Percentiles rank a stretch among this genome's conserved stretches.
Evolutionary conservation across 2,888 invertebrate genomes (phyloP).

Genomic region (Furcula furcula): DNA sequence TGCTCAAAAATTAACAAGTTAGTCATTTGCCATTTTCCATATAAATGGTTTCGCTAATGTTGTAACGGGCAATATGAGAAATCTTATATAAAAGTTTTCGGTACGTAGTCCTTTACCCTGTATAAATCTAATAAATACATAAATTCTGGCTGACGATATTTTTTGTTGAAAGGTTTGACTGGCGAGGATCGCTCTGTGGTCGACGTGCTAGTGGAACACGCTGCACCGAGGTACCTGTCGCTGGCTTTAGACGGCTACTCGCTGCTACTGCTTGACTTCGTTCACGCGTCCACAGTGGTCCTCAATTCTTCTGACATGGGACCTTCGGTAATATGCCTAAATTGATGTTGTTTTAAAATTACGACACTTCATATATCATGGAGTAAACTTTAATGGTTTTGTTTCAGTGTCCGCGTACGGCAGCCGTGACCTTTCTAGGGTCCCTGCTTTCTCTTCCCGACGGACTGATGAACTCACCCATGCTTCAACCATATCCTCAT

Average conservation of each 20-base stretch:
- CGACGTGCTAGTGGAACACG: conserved; percentile 90
- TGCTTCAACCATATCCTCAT: conserved; percentile 85
- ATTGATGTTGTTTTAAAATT: no score
- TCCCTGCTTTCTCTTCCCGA: conserved; percentile 92
- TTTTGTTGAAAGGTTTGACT: conserved; percentile 72
- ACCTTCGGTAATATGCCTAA: conserved; percentile 72
- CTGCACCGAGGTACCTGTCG: conserved; percentile 93
- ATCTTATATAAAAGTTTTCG: no score
- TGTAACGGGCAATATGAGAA: no score
- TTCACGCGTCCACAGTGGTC: conserved; percentile 94
- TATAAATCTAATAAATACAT: no score
- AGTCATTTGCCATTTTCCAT: no score
- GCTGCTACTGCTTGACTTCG: conserved; percentile 92
- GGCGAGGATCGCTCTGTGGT: conserved; percentile 88
- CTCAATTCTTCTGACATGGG: conserved; percentile 90
- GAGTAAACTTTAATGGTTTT: no score
- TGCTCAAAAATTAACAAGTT: no score
- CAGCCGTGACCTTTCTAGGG: conserved; percentile 94
- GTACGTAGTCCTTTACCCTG: no score
- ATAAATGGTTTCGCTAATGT: no score
- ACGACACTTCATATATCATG: no score
- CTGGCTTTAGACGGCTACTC: conserved; percentile 94
- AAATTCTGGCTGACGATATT: neutral
- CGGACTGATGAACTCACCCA: conserved; percentile 84
- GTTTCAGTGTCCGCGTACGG: conserved; percentile 90